Evolutionary conservation across 2,113 vertebrate species (phyloP).

Genomic region (Poeciliopsis prolifica): DNA sequence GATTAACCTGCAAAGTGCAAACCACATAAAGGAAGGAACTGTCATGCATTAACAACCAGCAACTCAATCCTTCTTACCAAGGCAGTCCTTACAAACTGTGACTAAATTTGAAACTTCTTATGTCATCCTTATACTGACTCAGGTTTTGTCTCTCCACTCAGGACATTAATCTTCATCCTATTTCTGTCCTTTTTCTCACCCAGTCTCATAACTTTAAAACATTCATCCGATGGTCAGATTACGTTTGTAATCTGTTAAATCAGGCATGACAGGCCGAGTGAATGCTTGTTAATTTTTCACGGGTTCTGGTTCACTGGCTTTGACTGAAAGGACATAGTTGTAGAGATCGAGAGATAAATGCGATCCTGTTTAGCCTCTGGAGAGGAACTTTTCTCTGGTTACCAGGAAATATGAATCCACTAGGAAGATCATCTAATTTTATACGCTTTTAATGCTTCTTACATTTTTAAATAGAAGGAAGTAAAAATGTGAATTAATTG

Average conservation of each 20-base stretch:
- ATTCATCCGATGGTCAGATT: conserved; percentile 31
- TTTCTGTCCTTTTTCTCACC: background rate
- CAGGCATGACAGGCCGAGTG: conserved; percentile 4
- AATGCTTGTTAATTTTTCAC: conserved; percentile 31
- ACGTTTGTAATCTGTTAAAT: conserved; percentile 32
- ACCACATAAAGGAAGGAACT: conserved; percentile 1
- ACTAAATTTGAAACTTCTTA: conserved; percentile 13
- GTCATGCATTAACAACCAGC: conserved; percentile 17
- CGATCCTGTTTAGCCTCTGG: background rate
- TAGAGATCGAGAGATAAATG: background rate
- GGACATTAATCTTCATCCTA: background rate
- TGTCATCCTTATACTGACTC: conserved; percentile 6
- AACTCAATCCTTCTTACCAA: conserved; percentile 8
- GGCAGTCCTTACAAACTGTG: background rate
- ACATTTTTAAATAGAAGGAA: background rate
- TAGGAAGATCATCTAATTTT: background rate
- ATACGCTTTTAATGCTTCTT: background rate
- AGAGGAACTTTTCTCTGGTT: background rate
- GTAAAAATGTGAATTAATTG: background rate
- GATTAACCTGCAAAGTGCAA: conserved; percentile 14
- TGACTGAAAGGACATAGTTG: background rate
- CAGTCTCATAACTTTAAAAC: conserved; percentile 12
- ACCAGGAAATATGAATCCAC: background rate
- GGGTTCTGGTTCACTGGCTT: conserved; percentile 9
- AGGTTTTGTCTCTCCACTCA: conserved; percentile 1